Evolutionary conservation across 2,888 invertebrate genomes (phyloP), one percentile per base, ranked within the genome.

Genomic region (Scaeva pyrastri): DNA sequence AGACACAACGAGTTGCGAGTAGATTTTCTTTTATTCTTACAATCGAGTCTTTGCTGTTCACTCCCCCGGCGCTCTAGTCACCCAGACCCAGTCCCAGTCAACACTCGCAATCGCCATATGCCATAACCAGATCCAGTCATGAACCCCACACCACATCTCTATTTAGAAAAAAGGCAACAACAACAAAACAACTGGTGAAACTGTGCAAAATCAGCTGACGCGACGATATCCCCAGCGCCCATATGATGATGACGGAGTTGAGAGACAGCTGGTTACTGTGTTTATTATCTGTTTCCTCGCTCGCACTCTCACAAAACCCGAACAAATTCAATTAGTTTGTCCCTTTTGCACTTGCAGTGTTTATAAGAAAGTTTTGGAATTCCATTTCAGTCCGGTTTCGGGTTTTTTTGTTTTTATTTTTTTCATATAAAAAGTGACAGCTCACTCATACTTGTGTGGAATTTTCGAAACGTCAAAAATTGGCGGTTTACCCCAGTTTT

Each of bases 391-490:
- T 72, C 80, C 84, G 75, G 58, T 72, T 72, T 10, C 1, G 23
- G 79, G 71, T 64, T 41, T 75, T 85, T 68, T 80, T 79, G 79
- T 71, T 75, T 72, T 79, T 41, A 21, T 80, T 43, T 64, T 45
- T 45, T 6, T 43, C 16, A 52, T 68, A 50, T 45, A 60, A 62
- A 50, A 70, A 64, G 64, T 80, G 80, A 75, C 84, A 80, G 75
- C 19, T 26, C 70, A 74, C 76, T 1, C 62, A 80, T 48, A 70
- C 81, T 70, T 2, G 8, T n/a, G 26, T 41, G 12, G 2, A n/a
- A 23, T 6, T 62, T 84, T 85, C 81, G 81, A 85, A 81, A 41
- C 70, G 85, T 85, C 81, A 81, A 68, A 68, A 21, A 68, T 81
- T 85, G 80, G 81, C 76, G 81, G 85, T 41, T 62, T 23, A n/a